Evolutionary conservation across 2,113 vertebrate species (phyloP).

Genomic region (Trichomycterus rosablanca): DNA sequence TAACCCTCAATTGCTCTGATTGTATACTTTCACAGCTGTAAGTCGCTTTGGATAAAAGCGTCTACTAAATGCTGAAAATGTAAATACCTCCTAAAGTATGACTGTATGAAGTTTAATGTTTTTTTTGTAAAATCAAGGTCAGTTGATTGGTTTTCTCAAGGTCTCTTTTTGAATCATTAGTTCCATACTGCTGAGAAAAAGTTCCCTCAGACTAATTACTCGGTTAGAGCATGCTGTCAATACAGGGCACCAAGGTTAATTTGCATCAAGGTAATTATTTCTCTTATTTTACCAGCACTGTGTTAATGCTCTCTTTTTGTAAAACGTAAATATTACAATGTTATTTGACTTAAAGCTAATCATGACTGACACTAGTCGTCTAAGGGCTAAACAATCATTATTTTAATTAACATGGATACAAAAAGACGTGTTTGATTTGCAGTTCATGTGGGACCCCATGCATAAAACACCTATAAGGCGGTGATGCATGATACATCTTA

Average conservation of each 20-base stretch:
- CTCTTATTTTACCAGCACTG: background rate
- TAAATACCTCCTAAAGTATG: no score
- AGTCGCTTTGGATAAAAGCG: no score
- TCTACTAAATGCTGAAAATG: constrained; percentile 1
- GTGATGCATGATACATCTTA: background rate
- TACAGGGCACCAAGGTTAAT: constrained; percentile 4
- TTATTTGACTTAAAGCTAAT: background rate
- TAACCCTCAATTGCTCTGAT: no score
- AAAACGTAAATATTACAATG: background rate
- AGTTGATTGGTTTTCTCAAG: no score
- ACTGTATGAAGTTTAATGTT: no score
- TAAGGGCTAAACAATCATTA: background rate
- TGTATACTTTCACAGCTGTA: no score
- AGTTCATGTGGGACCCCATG: background rate
- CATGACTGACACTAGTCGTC: background rate
- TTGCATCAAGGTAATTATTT: constrained; percentile 22
- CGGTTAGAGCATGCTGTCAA: constrained; percentile 3
- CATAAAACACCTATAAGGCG: constrained; percentile 5
- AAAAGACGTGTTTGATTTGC: background rate
- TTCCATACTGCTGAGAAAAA: constrained; percentile 13
- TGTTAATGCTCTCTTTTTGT: constrained; percentile 16
- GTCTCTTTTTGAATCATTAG: no score
- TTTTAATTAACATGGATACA: background rate
- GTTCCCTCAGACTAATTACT: no score
- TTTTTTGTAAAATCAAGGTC: no score